Evolutionary conservation across 2,888 invertebrate species (phyloP).

Genomic region (Axea sp.): DNA sequence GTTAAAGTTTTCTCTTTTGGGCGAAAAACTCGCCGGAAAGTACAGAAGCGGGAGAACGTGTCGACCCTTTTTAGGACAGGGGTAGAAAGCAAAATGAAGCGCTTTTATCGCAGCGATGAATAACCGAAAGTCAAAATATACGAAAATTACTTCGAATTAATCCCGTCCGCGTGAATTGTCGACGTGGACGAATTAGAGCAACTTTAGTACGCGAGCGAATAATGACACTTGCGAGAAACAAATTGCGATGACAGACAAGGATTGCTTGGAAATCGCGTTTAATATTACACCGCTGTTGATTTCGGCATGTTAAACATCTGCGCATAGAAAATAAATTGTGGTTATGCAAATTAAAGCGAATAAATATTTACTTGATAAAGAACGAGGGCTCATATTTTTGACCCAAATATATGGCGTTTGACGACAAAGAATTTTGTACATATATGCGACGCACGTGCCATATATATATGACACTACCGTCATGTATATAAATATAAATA

Average conservation of each 20-base stretch:
- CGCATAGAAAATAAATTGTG: conserved; percentile 38
- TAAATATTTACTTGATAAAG: conserved; percentile 38
- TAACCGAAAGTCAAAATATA: conserved; percentile 25
- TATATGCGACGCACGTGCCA: conserved; percentile 54
- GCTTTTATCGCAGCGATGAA: conserved; percentile 24
- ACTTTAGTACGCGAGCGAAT: conserved; percentile 9
- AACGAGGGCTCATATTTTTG: conserved; percentile 35
- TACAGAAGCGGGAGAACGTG: conserved; percentile 13
- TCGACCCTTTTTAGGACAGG: conserved; percentile 50
- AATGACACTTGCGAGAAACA: conserved; percentile 34
- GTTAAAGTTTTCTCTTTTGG: too few species aligned
- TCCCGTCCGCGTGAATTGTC: conserved; percentile 22
- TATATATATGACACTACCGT: conserved; percentile 43
- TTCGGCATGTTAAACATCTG: conserved; percentile 39
- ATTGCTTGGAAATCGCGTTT: conserved; percentile 20
- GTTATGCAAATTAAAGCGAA: conserved; percentile 39
- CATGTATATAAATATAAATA: conserved; percentile 53
- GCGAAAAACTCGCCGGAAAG: too few species aligned
- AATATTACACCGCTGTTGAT: conserved; percentile 43
- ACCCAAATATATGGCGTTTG: conserved; percentile 39
- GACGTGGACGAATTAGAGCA: conserved; percentile 19
- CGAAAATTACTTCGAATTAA: conserved; percentile 25
- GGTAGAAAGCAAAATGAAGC: conserved; percentile 27
- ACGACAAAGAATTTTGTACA: conserved; percentile 50
- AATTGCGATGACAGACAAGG: conserved; percentile 20